Base-by-base conservation (phyloP, 2,797 vertebrate genomes). In the Sebastes itinus region DNA sequence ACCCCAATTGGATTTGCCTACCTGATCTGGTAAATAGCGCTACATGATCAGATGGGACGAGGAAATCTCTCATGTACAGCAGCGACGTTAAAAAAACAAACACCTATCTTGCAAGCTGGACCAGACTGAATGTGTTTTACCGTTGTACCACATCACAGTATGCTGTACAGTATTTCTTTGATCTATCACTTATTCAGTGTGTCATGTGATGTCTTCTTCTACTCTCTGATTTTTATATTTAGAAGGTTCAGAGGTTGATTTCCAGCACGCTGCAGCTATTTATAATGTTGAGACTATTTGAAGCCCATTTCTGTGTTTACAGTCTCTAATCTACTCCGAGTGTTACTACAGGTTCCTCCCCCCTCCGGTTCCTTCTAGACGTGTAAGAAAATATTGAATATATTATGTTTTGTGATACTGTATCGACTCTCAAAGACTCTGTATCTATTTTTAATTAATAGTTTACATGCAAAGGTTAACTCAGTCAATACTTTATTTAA, bases 1-100 rank as follows among this genome's bases (percentile, higher is more conserved):
- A 93, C 89, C 85, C 89, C 92, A 89, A 92, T 92, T 91, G 80
- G 92, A 92, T 94, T 88, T 88, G 88, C 88, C 88, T 82, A 91
- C 90, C 88, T 88, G 84, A 89, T 89, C 74, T 77, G 69, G 83
- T 80, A 87, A 91, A 91, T 72, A 81, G 78, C 7, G 7, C 69
- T 59, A 80, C 83, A 78, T 8, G 84, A 88, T 91, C 76, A 88
- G 81, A 90, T 90, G 80, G 80, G 86, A 82, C 22, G 23, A 82
- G 76, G 58, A 72, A 80, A 67, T 84, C 66, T 89, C 81, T 75
- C n/a, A 74, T 42, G 60, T 54, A 52, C 32, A 23, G 67, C 63
- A 79, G 61, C 59, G 0, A 35, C 72, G 5, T 52, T 56, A 63
- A 46, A 68, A 52, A 52, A 49, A 72, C 42, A 25, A 49, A 64